Evolutionary conservation across 2,888 invertebrate genomes (phyloP).

Genomic region (Trachelus troglodyta): DNA sequence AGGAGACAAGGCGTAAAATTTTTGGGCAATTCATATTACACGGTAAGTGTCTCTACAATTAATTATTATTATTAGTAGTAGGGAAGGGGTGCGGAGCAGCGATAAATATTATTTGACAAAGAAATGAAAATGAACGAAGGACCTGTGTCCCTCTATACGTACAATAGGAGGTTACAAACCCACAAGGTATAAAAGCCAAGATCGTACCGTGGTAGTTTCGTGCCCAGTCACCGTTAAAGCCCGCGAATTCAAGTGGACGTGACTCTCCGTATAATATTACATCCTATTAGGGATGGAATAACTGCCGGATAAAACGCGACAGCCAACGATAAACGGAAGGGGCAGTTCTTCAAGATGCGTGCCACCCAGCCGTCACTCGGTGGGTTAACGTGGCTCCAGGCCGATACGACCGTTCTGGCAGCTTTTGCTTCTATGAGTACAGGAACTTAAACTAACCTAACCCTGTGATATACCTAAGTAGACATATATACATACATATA

Average conservation of each 20-base stretch:
- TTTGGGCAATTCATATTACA: neutral
- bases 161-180: neutral
- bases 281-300: constrained; percentile 62
- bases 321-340: constrained; percentile 49
- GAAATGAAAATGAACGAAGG: neutral
- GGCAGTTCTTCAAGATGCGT: constrained; percentile 54
- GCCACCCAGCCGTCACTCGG: constrained; percentile 51
- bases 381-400: neutral
- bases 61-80: neutral
- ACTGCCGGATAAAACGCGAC: constrained; percentile 63
- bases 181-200: neutral
- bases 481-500: neutral
- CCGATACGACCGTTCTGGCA: neutral
- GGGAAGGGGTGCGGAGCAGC: neutral
- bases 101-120: neutral
- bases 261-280: constrained; percentile 62
- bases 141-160: neutral
- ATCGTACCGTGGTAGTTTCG: constrained; percentile 43
- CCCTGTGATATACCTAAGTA: neutral
- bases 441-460: neutral
- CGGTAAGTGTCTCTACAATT: neutral
- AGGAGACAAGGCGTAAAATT: fast-evolving
- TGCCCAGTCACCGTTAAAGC: constrained; percentile 61
- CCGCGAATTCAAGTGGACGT: constrained; percentile 62
- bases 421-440: neutral